phyloP scores from a whole-genome alignment of 2,888 invertebrate species.

The Zaprionus obscuricornis region DNA sequence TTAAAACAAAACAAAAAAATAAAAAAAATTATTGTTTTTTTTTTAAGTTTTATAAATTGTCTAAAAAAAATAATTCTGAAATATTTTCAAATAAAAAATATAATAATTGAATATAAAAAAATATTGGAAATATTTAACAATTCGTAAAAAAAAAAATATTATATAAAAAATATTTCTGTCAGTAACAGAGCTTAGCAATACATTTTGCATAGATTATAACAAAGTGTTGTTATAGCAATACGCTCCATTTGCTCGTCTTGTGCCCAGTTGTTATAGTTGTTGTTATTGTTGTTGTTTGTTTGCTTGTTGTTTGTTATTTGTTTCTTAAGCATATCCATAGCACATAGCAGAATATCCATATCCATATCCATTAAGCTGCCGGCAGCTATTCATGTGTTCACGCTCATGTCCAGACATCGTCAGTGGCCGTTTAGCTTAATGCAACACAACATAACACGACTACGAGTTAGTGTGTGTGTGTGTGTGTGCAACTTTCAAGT shows the following conservation, averaged over 20 bases:
- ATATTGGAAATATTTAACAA: too few species aligned
- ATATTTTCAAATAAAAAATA: not conserved
- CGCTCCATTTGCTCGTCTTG: slow-evolving; percentile 51
- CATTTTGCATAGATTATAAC: not conserved
- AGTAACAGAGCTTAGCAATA: too few species aligned
- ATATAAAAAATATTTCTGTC: too few species aligned
- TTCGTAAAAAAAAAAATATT: too few species aligned
- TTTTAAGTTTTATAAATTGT: slow-evolving; percentile 6
- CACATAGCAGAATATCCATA: slow-evolving; percentile 48
- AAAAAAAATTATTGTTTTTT: too few species aligned
- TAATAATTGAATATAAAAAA: too few species aligned
- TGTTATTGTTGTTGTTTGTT: slow-evolving; percentile 19
- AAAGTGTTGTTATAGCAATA: slow-evolving; percentile 9
- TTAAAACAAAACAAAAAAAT: too few species aligned
- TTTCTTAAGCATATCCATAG: slow-evolving; percentile 30
- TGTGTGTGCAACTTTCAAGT: too few species aligned
- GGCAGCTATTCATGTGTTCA: slow-evolving; percentile 76
- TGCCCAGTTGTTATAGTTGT: slow-evolving; percentile 27
- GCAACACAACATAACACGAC: slow-evolving; percentile 57
- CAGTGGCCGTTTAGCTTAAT: slow-evolving; percentile 67
- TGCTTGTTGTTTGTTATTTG: slow-evolving; percentile 40
- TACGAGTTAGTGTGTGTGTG: too few species aligned
- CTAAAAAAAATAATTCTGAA: not conserved
- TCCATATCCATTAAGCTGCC: slow-evolving; percentile 73
- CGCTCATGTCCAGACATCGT: slow-evolving; percentile 71